phyloP scores from a whole-genome alignment of 1,140 invertebrate species.

The Ladona fulva region DNA sequence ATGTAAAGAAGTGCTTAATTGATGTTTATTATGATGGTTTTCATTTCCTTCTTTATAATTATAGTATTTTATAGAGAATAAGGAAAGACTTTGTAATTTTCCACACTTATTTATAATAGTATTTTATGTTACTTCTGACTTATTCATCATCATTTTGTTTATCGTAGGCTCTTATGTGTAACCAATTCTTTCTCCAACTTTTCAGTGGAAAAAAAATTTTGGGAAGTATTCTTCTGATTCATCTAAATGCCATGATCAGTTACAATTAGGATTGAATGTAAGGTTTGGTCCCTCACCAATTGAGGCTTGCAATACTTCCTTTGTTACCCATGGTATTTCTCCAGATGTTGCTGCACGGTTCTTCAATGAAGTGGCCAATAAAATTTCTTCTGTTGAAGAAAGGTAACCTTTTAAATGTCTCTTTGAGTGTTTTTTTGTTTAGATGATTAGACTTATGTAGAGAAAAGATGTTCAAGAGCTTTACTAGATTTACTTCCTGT shows the following conservation, averaged over 20 bases:
- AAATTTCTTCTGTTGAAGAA: background rate
- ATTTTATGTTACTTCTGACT: too few relatives aligned
- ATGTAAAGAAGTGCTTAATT: too few relatives aligned
- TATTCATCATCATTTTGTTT: too few relatives aligned
- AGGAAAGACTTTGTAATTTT: too few relatives aligned
- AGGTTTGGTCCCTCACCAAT: background rate
- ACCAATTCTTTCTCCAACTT: background rate
- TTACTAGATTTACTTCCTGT: too few relatives aligned
- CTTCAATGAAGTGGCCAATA: background rate
- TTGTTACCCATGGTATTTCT: background rate
- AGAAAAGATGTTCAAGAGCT: too few relatives aligned
- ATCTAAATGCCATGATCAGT: background rate
- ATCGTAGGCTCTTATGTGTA: background rate
- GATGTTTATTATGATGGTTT: too few relatives aligned
- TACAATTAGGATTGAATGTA: background rate
- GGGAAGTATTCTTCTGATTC: background rate
- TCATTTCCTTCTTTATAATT: too few relatives aligned
- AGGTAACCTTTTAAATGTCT: background rate
- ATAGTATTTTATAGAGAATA: too few relatives aligned
- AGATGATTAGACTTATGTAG: too few relatives aligned
- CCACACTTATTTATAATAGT: too few relatives aligned
- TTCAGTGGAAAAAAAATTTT: background rate
- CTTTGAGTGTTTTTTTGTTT: too few relatives aligned
- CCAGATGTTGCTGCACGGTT: background rate
- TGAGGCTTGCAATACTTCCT: background rate